Evolutionary conservation across 1,140 invertebrate species (phyloP), one percentile per base, ranked within the genome.

Genomic region (Cataglyphis hispanica): DNA sequence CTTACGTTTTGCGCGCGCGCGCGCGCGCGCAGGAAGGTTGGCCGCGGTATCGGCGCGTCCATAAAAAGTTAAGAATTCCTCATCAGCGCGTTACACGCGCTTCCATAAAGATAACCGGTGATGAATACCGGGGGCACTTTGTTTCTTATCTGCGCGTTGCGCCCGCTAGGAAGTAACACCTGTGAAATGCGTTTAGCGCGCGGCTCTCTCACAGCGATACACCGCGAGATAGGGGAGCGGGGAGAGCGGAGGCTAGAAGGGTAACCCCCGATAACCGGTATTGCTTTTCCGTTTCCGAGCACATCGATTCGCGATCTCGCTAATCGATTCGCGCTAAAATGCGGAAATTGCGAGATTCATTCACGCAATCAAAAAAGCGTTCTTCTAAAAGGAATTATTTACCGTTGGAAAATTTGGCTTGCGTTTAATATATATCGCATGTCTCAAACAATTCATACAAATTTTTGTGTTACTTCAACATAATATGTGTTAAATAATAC

Each of bases 121-220:
- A 83, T 86, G 85, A 76, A 81, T 74, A 83, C 78, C 78, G 86
- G 27, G 46, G 13, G 69, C 67, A 84, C 85, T 84, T 78, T 78
- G 60, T 67, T 69, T 72, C 72, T 89, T 89, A 89, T 89, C 88
- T 83, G 46, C 27, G 43, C 58, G 69, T 25, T 56, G 31, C 66
- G 25, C 67, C 67, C 67, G 34, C 67, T 61, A 84, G 87, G 88
- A 89, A 89, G 88, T 89, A 89, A 87, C 88, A 89, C 88, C 88
- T 89, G 88, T 89, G 75, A 89, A 89, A 84, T 86, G 77, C 76
- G 83, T 89, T 86, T 63, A 74, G 64, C 56, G 69, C 70, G 37
- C 25, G n/a, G 61, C 40, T 40, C 50, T 69, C 69, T 37, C 76
- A 70, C 43, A 66, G 61, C 88, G 88, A 89, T 89, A 89, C 88